phyloP scores from a whole-genome alignment of 2,113 vertebrate species.

The Echinops telfairi region DNA sequence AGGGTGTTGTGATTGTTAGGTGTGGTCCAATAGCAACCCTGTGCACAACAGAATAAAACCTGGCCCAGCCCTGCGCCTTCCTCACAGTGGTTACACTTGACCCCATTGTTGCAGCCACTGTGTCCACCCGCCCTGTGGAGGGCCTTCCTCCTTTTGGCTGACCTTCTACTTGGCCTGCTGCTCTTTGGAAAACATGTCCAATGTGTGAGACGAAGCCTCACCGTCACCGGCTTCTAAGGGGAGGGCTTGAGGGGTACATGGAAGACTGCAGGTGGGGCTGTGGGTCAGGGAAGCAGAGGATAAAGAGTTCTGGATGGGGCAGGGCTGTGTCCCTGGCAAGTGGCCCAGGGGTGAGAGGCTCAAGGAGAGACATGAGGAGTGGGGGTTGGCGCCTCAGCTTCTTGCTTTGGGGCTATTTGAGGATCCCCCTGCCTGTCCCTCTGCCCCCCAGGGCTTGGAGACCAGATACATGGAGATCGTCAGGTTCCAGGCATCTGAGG shows the following conservation, averaged over 20 bases:
- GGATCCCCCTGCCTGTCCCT: neutral
- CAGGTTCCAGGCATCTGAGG: constrained; percentile 78
- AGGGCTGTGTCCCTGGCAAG: neutral
- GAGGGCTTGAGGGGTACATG: neutral
- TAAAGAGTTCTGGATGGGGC: neutral
- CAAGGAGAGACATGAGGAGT: neutral
- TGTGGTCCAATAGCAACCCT: too few species aligned
- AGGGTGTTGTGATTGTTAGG: too few species aligned
- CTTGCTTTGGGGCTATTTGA: neutral
- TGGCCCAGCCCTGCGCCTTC: too few species aligned
- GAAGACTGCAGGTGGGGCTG: neutral
- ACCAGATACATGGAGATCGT: constrained; percentile 82
- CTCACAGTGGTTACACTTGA: too few species aligned
- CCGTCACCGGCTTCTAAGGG: too few species aligned
- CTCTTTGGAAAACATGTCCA: too few species aligned
- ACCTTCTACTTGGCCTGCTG: too few species aligned
- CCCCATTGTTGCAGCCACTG: too few species aligned
- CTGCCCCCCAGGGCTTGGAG: constrained; percentile 76
- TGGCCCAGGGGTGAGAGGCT: neutral
- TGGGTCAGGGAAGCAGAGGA: neutral
- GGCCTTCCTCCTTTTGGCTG: too few species aligned
- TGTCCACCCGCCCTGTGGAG: too few species aligned
- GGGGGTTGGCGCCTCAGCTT: neutral
- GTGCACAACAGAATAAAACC: too few species aligned
- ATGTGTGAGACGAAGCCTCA: too few species aligned